Base-by-base conservation (phyloP, 2,797 vertebrate species). In the Natrix natrix region DNA sequence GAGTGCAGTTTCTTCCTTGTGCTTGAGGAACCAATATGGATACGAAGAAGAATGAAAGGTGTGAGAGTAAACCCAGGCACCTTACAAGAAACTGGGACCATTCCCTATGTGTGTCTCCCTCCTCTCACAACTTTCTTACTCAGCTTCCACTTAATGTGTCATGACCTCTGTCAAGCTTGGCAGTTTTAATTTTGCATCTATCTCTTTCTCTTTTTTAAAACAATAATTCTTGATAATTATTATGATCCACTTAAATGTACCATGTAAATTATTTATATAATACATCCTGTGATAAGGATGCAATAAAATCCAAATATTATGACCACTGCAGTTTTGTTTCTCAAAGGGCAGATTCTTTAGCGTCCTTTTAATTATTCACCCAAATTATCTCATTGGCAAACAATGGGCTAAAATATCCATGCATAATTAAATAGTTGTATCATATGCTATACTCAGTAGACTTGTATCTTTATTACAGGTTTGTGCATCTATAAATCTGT, bases 41-140 rank as follows among this genome's bases (percentile, higher is more conserved):
- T 98, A 98, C 98, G 98, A 98, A 98, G 98, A 99, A 98, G 98
- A 97, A 98, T 98, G 98, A 98, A 98, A 99, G 99, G 99, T 99
- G 98, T 99, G 99, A 99, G 98, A 98, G 97, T 97, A 98, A 97
- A 95, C 96, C 97, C 98, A 97, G 95, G 97, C 97, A 97, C 97
- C 95, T 96, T 96, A 97, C 88, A 95, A 98, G 97, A 97, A 97
- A 97, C 97, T 97, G 95, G 96, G 93, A 98, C 98, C 98, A 96
- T 96, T 90, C 94, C 96, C 97, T 98, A 97, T 98, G 97, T 97
- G 94, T 98, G 97, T 98, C 98, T 97, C 97, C 96, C 96, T 97
- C 97, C 97, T 98, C 97, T 98, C 96, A 98, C 98, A 98, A 66
- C 97, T 97, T 97, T 97, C 97, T 89, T 97, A 94, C 97, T 97